Conservation (phyloP, 2,113 vertebrate genomes). For the Oriolus oriolus region DNA sequence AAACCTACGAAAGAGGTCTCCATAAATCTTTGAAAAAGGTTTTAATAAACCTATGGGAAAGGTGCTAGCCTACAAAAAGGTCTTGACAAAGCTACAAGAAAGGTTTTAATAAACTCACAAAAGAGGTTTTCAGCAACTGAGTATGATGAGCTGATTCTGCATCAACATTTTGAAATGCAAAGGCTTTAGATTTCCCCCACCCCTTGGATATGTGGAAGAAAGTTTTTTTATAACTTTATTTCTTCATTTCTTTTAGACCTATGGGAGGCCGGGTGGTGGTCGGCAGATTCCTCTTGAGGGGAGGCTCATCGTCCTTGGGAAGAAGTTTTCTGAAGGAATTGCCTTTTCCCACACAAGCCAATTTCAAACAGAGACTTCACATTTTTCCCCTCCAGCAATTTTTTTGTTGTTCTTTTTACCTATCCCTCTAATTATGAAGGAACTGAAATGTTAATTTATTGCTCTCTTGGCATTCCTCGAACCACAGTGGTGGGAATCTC, state of each 20-base stretch:
- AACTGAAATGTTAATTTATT: not conserved
- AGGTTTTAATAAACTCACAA: not conserved
- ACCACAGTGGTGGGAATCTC: not conserved
- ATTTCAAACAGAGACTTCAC: not conserved
- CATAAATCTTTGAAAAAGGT: not conserved
- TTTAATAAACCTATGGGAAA: not conserved
- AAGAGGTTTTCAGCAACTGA: not conserved
- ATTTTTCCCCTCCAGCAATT: not conserved
- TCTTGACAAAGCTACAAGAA: too few relatives aligned
- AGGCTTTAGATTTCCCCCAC: not conserved
- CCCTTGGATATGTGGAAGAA: not conserved
- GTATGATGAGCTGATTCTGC: fast-evolving
- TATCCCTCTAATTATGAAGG: not conserved
- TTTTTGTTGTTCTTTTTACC: not conserved
- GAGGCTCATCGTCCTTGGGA: not conserved
- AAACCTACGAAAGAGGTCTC: not conserved
- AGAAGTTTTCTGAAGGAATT: not conserved
- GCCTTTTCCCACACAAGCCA: not conserved
- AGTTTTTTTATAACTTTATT: not conserved
- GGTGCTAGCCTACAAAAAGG: not conserved
- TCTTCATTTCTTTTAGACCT: not conserved
- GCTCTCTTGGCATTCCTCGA: not conserved
- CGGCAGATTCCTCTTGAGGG: not conserved
- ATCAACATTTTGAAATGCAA: not conserved
- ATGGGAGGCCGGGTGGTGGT: too few relatives aligned